A percentile compares a stretch with the other conserved stretches of the same genome.
phyloP scores from a whole-genome alignment of 2,113 vertebrate genomes.

The Osmerus mordax region DNA sequence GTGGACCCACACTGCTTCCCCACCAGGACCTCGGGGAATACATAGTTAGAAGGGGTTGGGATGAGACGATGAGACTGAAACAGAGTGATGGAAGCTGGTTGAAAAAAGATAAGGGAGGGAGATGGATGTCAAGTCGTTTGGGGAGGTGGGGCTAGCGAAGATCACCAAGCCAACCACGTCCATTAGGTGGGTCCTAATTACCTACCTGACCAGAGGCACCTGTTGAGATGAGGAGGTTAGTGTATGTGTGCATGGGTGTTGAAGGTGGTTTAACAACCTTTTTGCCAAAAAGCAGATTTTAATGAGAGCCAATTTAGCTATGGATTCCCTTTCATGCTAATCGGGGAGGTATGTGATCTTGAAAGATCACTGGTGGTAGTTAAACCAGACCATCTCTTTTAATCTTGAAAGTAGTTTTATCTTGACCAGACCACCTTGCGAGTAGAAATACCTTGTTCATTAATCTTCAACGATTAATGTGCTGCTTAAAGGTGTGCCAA shows the following conservation, averaged over 20 bases:
- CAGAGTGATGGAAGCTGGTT: slow-evolving; percentile 47
- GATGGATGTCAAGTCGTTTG: slow-evolving; percentile 37
- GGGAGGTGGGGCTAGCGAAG: slow-evolving; percentile 51
- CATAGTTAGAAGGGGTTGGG: slow-evolving; percentile 43
- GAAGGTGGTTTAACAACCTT: slow-evolving; percentile 44
- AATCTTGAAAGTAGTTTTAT: slow-evolving; percentile 47
- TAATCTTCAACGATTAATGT: slow-evolving; percentile 15
- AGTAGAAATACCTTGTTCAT: not conserved
- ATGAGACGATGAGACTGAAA: slow-evolving; percentile 44
- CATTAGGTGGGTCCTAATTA: slow-evolving; percentile 59
- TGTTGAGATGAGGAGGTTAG: slow-evolving; percentile 39
- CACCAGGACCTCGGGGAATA: slow-evolving; percentile 22
- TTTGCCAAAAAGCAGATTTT: slow-evolving; percentile 54
- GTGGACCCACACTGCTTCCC: slow-evolving; percentile 36
- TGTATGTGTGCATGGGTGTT: slow-evolving; percentile 2
- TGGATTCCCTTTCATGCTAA: slow-evolving; percentile 49
- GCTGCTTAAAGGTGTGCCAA: slow-evolving; percentile 23
- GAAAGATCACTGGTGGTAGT: slow-evolving; percentile 44
- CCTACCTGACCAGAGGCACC: slow-evolving; percentile 56
- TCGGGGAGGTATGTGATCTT: slow-evolving; percentile 44
- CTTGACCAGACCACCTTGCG: slow-evolving; percentile 12
- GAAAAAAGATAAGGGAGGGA: slow-evolving; percentile 42
- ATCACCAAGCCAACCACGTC: slow-evolving; percentile 24
- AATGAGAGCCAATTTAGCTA: slow-evolving; percentile 53
- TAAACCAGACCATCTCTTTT: slow-evolving; percentile 36